Base-by-base conservation (phyloP, 2,888 invertebrate species). In the Agrotis ipsilon region DNA sequence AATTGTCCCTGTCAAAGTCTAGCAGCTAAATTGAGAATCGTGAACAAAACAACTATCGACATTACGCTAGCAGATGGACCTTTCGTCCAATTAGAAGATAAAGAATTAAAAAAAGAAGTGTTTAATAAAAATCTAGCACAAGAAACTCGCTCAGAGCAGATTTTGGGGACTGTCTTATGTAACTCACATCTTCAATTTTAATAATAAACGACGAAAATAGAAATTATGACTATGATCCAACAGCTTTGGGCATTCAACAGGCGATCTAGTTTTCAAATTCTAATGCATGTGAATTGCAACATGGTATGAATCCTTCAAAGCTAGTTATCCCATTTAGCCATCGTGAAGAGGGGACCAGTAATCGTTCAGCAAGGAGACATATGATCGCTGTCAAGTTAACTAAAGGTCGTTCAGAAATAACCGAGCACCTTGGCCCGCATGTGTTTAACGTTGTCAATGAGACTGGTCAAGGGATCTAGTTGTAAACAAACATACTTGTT, bases 381-480 rank as follows among this genome's bases (percentile, higher is more conserved):
- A 76, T 59, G 54, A 39, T 13, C 21, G 27, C 48, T 54, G 52
- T 62, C 24, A 64, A 54, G 54, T 61, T 67, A 76, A 82, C 77
- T 21, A 61, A 39, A 72, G 68, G 71, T 57, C 71, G 54, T 68
- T 54, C 80, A 73, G 58, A 83, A 81, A 77, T 81, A 83, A 63
- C 70, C 16, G 16, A 13, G 7, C 43, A 58, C 82, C 78, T 79
- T 79, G 78, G 82, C 82, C 79, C 21, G 79, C 58, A 81, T 45
- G 45, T 45, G 55, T 51, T 48, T 46, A 51, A 62, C 65, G 48
- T 62, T 70, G 64, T 72, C 76, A 73, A 48, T 74, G 62, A 62
- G 48, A 62, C 67, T 52, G 65, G 78, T 77, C 72, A 77, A 77
- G 78, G 82, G 58, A 55, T 16, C 19, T 19, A 13, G 21, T 21